Conservation (phyloP, 1,140 invertebrate species). For the Papilio glaucus region DNA sequence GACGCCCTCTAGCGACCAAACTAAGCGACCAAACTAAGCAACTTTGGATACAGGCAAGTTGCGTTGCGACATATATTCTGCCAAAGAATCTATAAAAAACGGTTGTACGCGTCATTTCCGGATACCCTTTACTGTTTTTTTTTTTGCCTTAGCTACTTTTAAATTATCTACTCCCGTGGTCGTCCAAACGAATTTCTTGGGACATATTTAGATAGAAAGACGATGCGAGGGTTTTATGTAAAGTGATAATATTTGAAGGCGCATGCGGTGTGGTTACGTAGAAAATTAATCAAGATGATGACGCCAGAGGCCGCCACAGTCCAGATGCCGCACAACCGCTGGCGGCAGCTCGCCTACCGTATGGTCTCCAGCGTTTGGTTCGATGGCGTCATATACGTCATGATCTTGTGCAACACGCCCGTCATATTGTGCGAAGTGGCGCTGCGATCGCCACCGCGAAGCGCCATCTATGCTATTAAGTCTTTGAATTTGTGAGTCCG, state of each 20-base stretch:
- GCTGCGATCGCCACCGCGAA: slow-evolving; percentile 47
- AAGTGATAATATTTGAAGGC: slow-evolving; percentile 45
- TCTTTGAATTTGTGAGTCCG: slow-evolving; percentile 68
- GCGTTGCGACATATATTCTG: too few relatives aligned
- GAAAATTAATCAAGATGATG: slow-evolving; percentile 67
- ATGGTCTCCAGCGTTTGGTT: slow-evolving; percentile 69
- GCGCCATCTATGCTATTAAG: slow-evolving; percentile 55
- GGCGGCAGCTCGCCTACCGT: slow-evolving; percentile 62
- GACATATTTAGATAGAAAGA: too few relatives aligned
- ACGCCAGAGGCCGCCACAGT: slow-evolving; percentile 60
- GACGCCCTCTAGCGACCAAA: too few relatives aligned
- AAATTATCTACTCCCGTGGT: too few relatives aligned
- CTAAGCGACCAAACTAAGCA: too few relatives aligned
- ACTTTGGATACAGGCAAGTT: too few relatives aligned
- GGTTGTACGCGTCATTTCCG: too few relatives aligned
- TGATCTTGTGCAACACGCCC: slow-evolving; percentile 73
- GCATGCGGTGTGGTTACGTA: slow-evolving; percentile 67
- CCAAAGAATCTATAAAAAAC: too few relatives aligned
- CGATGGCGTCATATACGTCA: slow-evolving; percentile 67
- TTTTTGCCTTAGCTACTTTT: too few relatives aligned
- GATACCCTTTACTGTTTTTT: too few relatives aligned
- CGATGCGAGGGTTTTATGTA: too few relatives aligned
- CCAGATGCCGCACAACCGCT: slow-evolving; percentile 55
- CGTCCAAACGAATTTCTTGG: too few relatives aligned
- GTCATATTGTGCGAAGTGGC: slow-evolving; percentile 71